Percentiles rank a stretch among this genome's conserved stretches.
Evolutionary conservation across 2,888 invertebrate genomes (phyloP).

Genomic region (Tipula confusa): DNA sequence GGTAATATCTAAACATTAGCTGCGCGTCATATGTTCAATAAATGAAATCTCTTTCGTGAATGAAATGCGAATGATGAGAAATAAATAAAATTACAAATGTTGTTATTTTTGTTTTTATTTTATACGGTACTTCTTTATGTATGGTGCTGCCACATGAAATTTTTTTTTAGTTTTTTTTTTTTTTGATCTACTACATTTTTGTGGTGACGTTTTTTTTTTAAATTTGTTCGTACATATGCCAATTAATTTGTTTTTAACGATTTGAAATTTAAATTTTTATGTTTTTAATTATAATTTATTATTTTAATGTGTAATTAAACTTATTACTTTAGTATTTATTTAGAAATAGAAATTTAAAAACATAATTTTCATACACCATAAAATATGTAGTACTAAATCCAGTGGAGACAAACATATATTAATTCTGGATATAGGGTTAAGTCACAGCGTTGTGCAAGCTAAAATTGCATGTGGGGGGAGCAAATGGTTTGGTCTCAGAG

Average conservation of each 20-base stretch:
- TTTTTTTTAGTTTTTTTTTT: neutral
- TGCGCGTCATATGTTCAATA: slow-evolving; percentile 20
- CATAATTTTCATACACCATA: neutral
- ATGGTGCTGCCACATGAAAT: neutral
- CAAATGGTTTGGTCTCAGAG: too few species aligned
- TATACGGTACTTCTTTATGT: neutral
- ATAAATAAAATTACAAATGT: neutral
- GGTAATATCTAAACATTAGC: neutral
- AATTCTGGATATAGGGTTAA: too few species aligned
- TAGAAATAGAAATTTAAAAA: neutral
- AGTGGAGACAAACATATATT: neutral
- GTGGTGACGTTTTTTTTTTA: too few species aligned
- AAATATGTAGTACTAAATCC: neutral
- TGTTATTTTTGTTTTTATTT: neutral
- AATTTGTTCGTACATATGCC: neutral
- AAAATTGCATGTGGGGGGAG: too few species aligned
- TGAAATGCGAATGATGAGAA: neutral
- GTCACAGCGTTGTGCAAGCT: too few species aligned
- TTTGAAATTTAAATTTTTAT: neutral
- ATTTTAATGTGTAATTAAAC: neutral
- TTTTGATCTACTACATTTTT: neutral
- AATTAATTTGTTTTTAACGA: neutral
- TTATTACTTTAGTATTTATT: neutral
- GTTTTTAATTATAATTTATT: neutral
- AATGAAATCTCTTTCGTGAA: slow-evolving; percentile 21